Conservation (phyloP, 2,888 invertebrate species). For the Drosophila mimetica region DNA sequence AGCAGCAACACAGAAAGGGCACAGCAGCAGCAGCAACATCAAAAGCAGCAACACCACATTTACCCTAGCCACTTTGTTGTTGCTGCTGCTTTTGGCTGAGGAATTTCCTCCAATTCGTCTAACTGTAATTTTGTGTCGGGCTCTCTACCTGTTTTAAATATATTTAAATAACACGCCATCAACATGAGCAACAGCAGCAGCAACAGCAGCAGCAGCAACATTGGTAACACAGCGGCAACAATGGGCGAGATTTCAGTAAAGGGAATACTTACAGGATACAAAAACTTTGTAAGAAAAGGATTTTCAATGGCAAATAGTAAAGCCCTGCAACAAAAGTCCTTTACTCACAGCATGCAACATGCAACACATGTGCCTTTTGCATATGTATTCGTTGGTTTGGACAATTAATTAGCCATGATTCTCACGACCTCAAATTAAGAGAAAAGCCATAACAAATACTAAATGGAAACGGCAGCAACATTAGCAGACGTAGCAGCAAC, state of each 20-base stretch:
- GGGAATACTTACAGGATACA: not conserved
- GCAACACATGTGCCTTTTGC: slow-evolving; percentile 9
- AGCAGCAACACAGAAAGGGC: slow-evolving; percentile 66
- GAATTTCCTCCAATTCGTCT: slow-evolving; percentile 46
- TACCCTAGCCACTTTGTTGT: not conserved
- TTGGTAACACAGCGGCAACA: slow-evolving; percentile 14
- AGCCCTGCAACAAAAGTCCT: too few species aligned
- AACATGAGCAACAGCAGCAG: slow-evolving; percentile 31
- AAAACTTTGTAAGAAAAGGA: too few species aligned
- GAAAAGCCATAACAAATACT: slow-evolving; percentile 80
- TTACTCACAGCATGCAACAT: not conserved
- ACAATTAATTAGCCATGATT: slow-evolving; percentile 83
- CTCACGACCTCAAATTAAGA: slow-evolving; percentile 83
- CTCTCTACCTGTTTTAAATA: slow-evolving; percentile 46
- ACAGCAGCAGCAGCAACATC: slow-evolving; percentile 48
- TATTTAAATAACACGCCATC: slow-evolving; percentile 63
- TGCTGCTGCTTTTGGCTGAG: slow-evolving; percentile 7
- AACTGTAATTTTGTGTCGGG: slow-evolving; percentile 41
- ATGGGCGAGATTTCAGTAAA: not conserved
- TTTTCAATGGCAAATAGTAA: too few species aligned
- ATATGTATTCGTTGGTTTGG: slow-evolving; percentile 40
- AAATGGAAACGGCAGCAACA: slow-evolving; percentile 57
- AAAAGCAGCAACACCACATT: slow-evolving; percentile 50
- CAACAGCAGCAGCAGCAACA: slow-evolving; percentile 14
- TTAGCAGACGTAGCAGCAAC: slow-evolving; percentile 19